Base-by-base conservation (phyloP, 2,113 vertebrate genomes). In the Stigmatopora nigra region DNA sequence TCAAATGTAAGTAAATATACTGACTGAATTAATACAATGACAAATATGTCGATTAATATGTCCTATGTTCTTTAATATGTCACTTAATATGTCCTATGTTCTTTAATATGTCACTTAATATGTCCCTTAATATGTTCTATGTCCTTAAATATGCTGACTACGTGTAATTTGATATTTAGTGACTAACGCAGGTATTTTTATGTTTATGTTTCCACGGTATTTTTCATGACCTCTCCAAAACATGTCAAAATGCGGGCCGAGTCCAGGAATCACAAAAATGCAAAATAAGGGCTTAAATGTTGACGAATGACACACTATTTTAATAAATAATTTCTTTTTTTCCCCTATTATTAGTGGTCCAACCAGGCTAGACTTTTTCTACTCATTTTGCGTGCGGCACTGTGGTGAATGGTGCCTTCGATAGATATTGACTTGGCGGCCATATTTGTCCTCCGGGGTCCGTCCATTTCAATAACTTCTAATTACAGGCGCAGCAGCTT, bases 351-450 rank as follows among this genome's bases (percentile, higher is more conserved):
- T 56, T 31, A 56, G 53, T 56, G 31, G 53, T 56, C 53, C 53
- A 56, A 15, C 53, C 53, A 35, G 5, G 5, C 25, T 22, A 16
- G 13, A 31, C 53, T 20, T 46, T 61, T 45, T 47, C 58, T 59
- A 5, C 38, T 45, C 41, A 8, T 64, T 61, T 62, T 73, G 80
- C 65, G 78, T 74, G 63, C 4, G 11, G 35, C 36, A 25, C 63
- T 78, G 64, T 41, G 0, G 68, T 79, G 45, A 65, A 61, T 67
- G 55, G 41, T 71, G 69, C 70, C 79, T 81, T 75, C 75, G 77
- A 87, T 84, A 75, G 79, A 77, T 82, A 87, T 86, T 80, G 87
- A 87, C 87, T 84, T 52, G 69, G 79, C 75, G 75, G 72, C 81
- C 67, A 80, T 78, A 72, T 75, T 71, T 55, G 61, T 68, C 61